These are phyloP conservation scores for Ooceraea biroi DNA, from an alignment of 1,140 invertebrate species.

Conservation along the genomic window DNA sequence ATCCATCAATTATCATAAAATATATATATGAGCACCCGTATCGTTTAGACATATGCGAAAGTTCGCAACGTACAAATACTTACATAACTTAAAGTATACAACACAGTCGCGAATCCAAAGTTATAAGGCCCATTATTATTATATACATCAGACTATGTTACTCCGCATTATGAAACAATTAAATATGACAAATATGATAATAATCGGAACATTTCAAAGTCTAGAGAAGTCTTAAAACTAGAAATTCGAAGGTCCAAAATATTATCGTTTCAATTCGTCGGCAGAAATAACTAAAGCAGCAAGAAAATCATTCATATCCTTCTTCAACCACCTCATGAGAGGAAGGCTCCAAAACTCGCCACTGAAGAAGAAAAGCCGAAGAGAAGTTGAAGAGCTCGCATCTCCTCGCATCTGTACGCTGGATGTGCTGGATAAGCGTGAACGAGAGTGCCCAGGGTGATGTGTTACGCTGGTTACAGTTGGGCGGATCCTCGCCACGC, in stretches of 20 bases:
- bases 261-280: not conserved
- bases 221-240: too few relatives aligned
- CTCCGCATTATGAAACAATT: not conserved
- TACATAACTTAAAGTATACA: not conserved
- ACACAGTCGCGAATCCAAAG: not conserved
- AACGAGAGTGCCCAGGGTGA: not conserved
- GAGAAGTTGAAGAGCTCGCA: not conserved
- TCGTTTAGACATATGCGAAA: not conserved
- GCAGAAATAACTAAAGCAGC: not conserved
- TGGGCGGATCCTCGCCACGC: conserved; percentile 88
- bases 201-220: too few relatives aligned
- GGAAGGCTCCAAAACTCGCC: too few relatives aligned
- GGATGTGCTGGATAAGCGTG: not conserved
- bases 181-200: not conserved
- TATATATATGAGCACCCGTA: not conserved
- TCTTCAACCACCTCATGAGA: not conserved
- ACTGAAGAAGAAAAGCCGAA: too few relatives aligned
- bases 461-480: conserved; percentile 66
- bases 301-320: not conserved
- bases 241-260: too few relatives aligned
- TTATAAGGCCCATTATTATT: not conserved
- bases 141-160: not conserved
- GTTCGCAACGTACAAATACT: not conserved
- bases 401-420: not conserved
- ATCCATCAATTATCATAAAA: not conserved